phyloP scores from a whole-genome alignment of 2,888 invertebrate species.

The Rutpela maculata region DNA sequence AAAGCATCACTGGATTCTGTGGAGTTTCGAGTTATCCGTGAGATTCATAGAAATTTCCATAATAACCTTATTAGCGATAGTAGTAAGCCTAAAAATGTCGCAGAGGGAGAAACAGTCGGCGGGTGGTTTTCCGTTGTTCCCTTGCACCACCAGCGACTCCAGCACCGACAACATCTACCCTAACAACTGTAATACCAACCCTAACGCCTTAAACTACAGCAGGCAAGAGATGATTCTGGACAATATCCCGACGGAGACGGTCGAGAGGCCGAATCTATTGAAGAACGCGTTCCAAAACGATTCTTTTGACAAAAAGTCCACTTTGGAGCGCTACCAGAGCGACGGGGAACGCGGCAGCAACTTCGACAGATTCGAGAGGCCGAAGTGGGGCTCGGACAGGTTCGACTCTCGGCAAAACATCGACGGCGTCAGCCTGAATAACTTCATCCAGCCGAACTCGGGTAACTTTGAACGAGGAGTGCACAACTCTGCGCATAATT shows the following conservation, averaged over 20 bases:
- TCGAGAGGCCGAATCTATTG: slow-evolving; percentile 76
- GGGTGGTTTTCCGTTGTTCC: slow-evolving; percentile 87
- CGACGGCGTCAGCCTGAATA: slow-evolving; percentile 66
- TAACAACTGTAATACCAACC: slow-evolving; percentile 90
- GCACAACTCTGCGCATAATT: slow-evolving; percentile 65
- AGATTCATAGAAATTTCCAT: slow-evolving; percentile 92
- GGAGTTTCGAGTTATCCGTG: slow-evolving; percentile 92
- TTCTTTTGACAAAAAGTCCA: slow-evolving; percentile 80
- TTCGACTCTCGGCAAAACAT: slow-evolving; percentile 77
- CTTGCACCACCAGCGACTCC: slow-evolving; percentile 89
- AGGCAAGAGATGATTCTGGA: slow-evolving; percentile 73
- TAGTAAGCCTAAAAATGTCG: slow-evolving; percentile 82
- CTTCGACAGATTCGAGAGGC: slow-evolving; percentile 76
- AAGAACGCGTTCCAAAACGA: slow-evolving; percentile 78
- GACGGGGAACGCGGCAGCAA: slow-evolving; percentile 76
- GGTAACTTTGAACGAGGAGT: slow-evolving; percentile 67
- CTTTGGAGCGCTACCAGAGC: slow-evolving; percentile 79
- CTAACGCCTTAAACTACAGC: slow-evolving; percentile 90
- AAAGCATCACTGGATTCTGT: slow-evolving; percentile 91
- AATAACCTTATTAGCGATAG: slow-evolving; percentile 90
- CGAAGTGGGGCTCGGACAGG: slow-evolving; percentile 77
- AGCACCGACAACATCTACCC: slow-evolving; percentile 91
- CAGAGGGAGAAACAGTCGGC: slow-evolving; percentile 85
- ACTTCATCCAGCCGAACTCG: slow-evolving; percentile 67
- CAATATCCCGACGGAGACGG: slow-evolving; percentile 73